A percentile compares a stretch with the other conserved stretches of the same genome.
Conservation (phyloP, 2,797 vertebrate genomes). For the Pelochelys cantorii region DNA sequence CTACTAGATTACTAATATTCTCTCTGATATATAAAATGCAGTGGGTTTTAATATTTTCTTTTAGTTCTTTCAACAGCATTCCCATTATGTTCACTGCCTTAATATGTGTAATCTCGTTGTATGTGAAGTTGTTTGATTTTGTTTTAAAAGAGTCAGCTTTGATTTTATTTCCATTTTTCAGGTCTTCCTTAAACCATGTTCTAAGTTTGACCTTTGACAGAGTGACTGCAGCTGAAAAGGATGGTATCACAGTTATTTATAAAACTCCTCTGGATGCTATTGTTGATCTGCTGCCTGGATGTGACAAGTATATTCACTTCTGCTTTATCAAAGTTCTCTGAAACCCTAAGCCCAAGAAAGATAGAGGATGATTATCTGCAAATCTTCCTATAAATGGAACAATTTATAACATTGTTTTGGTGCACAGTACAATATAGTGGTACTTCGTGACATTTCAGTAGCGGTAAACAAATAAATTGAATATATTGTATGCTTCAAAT, state of each 20-base stretch:
- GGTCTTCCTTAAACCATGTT: slow-evolving; percentile 63
- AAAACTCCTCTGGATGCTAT: slow-evolving; percentile 57
- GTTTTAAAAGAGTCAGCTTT: slow-evolving; percentile 43
- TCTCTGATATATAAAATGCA: not conserved
- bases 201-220: slow-evolving; percentile 70
- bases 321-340: slow-evolving; percentile 24
- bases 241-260: slow-evolving; percentile 52
- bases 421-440: not conserved
- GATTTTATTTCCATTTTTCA: slow-evolving; percentile 58
- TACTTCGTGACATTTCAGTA: not conserved
- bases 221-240: slow-evolving; percentile 43
- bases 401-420: not conserved
- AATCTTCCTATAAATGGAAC: not conserved
- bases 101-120: not conserved
- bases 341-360: not conserved
- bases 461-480: not conserved
- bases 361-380: not conserved
- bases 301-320: slow-evolving; percentile 62
- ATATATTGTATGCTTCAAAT: not conserved
- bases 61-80: not conserved
- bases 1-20: not conserved
- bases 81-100: not conserved
- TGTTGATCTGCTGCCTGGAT: slow-evolving; percentile 56
- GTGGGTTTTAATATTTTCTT: not conserved
- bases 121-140: slow-evolving; percentile 44